Evolutionary conservation across 2,888 invertebrate genomes (phyloP).

Genomic region (Stenodema calcarata): DNA sequence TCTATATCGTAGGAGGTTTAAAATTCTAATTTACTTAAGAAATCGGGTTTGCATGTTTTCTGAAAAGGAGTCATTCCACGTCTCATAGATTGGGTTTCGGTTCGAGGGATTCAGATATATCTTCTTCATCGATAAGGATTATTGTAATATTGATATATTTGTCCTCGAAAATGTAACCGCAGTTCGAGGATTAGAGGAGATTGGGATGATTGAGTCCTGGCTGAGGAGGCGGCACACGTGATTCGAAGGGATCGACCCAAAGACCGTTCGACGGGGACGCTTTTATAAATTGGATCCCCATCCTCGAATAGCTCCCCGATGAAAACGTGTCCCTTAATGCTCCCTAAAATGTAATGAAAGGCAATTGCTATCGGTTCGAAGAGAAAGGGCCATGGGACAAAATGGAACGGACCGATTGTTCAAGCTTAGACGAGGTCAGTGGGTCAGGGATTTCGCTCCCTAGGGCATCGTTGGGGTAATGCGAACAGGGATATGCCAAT

Average conservation of each 20-base stretch:
- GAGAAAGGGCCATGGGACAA: not conserved
- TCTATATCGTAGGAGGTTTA: too few relatives aligned
- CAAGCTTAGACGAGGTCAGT: slow-evolving; percentile 23
- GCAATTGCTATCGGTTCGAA: not conserved
- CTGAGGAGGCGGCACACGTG: not conserved
- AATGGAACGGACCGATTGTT: slow-evolving; percentile 2
- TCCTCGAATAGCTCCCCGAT: not conserved
- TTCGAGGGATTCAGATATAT: too few relatives aligned
- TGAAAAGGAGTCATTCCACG: too few relatives aligned
- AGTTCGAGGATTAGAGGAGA: too few relatives aligned
- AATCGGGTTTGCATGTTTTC: too few relatives aligned
- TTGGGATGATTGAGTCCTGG: not conserved
- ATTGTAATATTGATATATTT: too few relatives aligned
- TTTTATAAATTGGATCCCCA: not conserved
- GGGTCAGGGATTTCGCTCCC: slow-evolving; percentile 25
- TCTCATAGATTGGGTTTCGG: too few relatives aligned
- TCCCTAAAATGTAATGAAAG: not conserved
- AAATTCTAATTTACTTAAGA: too few relatives aligned
- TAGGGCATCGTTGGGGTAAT: not conserved
- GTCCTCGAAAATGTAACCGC: too few relatives aligned
- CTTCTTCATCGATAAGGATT: too few relatives aligned
- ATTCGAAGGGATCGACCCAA: not conserved
- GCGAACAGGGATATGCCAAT: not conserved
- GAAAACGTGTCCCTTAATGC: not conserved
- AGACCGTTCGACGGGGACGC: not conserved